A percentile compares a stretch with the other conserved stretches of the same genome.
These are phyloP conservation scores for Entomobrya multifasciata DNA, from an alignment of 2,888 invertebrate species.

Conservation along the genomic window DNA sequence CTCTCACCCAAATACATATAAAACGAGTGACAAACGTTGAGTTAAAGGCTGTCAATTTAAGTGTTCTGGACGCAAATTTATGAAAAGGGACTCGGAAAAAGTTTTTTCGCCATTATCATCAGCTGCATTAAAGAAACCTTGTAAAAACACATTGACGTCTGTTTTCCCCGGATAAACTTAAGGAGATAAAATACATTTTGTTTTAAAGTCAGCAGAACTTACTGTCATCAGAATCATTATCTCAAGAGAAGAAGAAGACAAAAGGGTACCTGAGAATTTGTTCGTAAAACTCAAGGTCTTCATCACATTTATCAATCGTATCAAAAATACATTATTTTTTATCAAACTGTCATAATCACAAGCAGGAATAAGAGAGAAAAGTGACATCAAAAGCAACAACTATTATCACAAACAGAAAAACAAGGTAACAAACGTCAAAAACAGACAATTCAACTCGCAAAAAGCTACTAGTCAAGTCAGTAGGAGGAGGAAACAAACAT, in stretches of 20 bases:
- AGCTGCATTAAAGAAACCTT: too few relatives aligned
- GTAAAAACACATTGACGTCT: too few relatives aligned
- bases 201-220: background rate
- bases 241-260: too few relatives aligned
- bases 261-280: too few relatives aligned
- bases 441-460: too few relatives aligned
- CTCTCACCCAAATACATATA: background rate
- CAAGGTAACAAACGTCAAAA: background rate
- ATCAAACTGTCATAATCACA: slow-evolving; percentile 7
- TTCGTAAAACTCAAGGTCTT: too few relatives aligned
- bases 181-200: too few relatives aligned
- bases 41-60: slow-evolving; percentile 24
- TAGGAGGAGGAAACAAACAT: too few relatives aligned
- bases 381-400: background rate
- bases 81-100: background rate
- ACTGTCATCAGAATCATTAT: slow-evolving; percentile 12
- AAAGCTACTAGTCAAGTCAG: too few relatives aligned
- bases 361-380: too few relatives aligned
- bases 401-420: background rate
- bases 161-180: too few relatives aligned
- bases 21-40: background rate
- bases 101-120: background rate
- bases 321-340: background rate
- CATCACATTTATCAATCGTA: slow-evolving; percentile 16
- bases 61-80: background rate